Evolutionary conservation across 2,888 invertebrate species (phyloP), one percentile per base, ranked within the genome.

Genomic region (Caenorhabditis sulstoni): DNA sequence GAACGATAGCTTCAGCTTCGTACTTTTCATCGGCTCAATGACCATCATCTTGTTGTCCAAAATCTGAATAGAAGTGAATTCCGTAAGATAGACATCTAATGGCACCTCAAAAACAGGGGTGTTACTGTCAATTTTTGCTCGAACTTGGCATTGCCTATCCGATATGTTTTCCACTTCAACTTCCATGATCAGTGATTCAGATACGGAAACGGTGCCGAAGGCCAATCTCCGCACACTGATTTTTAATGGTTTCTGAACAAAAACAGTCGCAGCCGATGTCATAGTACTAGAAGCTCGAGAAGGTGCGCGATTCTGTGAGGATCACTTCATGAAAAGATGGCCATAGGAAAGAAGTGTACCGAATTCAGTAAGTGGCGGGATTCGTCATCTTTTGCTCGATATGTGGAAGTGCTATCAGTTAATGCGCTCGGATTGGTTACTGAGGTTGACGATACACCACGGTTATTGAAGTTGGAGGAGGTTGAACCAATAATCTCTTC

Each of bases 41-140:
- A 61, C 44, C 3, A 52, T 55, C 41, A 45, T 39, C n/a, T 61
- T 59, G 20, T 61, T 74, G 37, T 74, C 74, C 11, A 74, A 22
- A 23, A 74, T 53, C 22, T 59, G 35, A 20, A 50, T 41, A 16
- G 23, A 4, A 29, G n/a, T n/a, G n/a, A n/a, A n/a, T n/a, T n/a
- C n/a, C n/a, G n/a, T n/a, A n/a, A n/a, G n/a, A n/a, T n/a, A n/a
- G n/a, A n/a, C n/a, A n/a, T 29, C 7, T 7, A 29, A 3, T 29
- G 29, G 7, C 7, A 29, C 61, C 61, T 47, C 11, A 41, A 23
- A 62, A 9, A 45, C 52, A 12, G 35, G 14, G 9, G 29, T 67
- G 9, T 22, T 57, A n/a, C 75, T 75, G 35, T 75, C 75, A 9
- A 67, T n/a, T 9, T 5, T 22, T 0, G 50, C 14, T 11, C 47